These are phyloP conservation scores for Echinometra lucunter DNA, from an alignment of 53 echinoderm and acorn worm species.

Conservation along the genomic window DNA sequence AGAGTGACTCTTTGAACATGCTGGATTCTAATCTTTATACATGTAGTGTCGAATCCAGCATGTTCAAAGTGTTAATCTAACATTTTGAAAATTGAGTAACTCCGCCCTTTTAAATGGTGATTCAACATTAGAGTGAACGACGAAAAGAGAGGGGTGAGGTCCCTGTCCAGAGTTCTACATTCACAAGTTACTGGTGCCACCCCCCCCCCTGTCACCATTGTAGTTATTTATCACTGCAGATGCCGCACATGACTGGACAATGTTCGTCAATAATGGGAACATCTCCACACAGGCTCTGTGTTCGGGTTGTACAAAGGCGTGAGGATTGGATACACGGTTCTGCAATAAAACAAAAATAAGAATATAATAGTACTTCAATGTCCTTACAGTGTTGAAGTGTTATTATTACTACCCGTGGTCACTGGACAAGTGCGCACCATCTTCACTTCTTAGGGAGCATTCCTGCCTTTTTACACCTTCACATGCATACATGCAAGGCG, in stretches of 20 bases:
- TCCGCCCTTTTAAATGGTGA: not conserved
- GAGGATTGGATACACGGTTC: constrained; percentile 51
- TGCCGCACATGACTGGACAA: constrained; percentile 61
- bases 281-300: constrained; percentile 10
- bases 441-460: too few relatives aligned
- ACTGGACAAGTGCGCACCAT: too few relatives aligned
- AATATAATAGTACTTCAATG: too few relatives aligned
- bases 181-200: not conserved
- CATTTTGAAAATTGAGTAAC: too few relatives aligned
- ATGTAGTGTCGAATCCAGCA: too few relatives aligned
- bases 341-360: not conserved
- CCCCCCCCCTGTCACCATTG: not conserved
- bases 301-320: constrained; percentile 55
- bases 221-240: not conserved
- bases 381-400: too few relatives aligned
- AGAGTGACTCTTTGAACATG: too few relatives aligned
- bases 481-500: too few relatives aligned
- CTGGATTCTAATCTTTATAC: too few relatives aligned
- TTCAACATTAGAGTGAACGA: not conserved
- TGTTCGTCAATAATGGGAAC: constrained; percentile 54
- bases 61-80: too few relatives aligned
- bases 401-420: too few relatives aligned
- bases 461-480: too few relatives aligned
- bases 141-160: not conserved
- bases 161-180: not conserved